Conservation (phyloP, 1,140 invertebrate species). For the Episyrphus balteatus region DNA sequence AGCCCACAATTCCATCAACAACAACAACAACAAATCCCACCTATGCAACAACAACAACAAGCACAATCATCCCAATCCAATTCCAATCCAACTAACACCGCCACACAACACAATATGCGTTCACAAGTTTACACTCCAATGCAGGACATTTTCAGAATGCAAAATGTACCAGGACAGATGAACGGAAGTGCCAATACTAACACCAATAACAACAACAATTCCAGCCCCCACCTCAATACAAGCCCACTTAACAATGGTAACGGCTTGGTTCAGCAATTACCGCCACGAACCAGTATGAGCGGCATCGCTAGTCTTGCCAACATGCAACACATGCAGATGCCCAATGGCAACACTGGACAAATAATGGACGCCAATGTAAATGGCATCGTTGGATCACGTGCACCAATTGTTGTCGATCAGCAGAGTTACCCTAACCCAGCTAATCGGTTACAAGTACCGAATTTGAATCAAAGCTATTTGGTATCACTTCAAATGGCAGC, state of each 20-base stretch:
- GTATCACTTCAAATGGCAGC: slow-evolving; percentile 18
- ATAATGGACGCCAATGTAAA: no score
- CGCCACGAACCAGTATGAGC: slow-evolving; percentile 24
- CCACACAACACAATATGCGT: slow-evolving; percentile 1
- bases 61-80: background rate
- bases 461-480: slow-evolving; percentile 20
- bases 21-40: slow-evolving; percentile 14
- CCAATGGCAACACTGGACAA: slow-evolving; percentile 4
- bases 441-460: slow-evolving; percentile 8
- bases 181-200: slow-evolving; percentile 4
- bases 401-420: background rate
- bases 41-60: slow-evolving; percentile 6
- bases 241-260: no score
- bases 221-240: background rate
- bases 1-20: slow-evolving; percentile 13
- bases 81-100: background rate
- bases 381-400: no score
- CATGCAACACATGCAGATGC: slow-evolving; percentile 16
- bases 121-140: slow-evolving; percentile 11
- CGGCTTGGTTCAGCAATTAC: background rate
- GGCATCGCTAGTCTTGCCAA: slow-evolving; percentile 17
- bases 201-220: slow-evolving; percentile 8
- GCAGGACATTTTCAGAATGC: slow-evolving; percentile 16
- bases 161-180: slow-evolving; percentile 7
- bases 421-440: slow-evolving; percentile 14